Conservation (phyloP, 2,113 vertebrate genomes). For the Hystrix brachyura region DNA sequence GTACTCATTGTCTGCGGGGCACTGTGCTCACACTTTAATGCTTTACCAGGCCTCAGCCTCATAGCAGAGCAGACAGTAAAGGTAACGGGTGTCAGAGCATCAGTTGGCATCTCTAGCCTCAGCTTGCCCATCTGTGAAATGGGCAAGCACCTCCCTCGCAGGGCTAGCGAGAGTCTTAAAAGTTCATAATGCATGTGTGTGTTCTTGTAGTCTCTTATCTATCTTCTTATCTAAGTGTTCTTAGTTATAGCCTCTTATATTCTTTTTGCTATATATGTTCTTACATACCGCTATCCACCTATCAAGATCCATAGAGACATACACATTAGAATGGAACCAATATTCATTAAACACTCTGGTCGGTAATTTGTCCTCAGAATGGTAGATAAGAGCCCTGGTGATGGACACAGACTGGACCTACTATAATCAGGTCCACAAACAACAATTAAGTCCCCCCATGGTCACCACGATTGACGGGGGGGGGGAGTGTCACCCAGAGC, state of each 20-base stretch:
- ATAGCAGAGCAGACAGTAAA: not conserved
- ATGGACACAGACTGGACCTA: not conserved
- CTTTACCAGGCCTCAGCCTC: fast-evolving
- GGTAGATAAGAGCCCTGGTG: not conserved
- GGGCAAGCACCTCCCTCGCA: not conserved
- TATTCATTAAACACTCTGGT: not conserved
- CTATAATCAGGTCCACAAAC: not conserved
- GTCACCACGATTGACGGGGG: not conserved
- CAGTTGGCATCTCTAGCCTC: not conserved
- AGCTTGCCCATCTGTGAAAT: not conserved
- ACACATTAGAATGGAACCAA: not conserved
- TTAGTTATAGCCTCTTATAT: not conserved
- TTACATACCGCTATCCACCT: not conserved
- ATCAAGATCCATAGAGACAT: not conserved
- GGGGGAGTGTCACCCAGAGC: too few species aligned
- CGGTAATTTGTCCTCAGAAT: not conserved
- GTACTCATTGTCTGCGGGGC: fast-evolving
- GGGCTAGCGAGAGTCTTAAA: not conserved
- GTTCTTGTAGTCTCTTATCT: not conserved
- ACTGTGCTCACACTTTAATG: fast-evolving
- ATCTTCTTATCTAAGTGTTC: not conserved
- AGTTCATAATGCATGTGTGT: fast-evolving
- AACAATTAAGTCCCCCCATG: not conserved
- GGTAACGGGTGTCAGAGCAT: not conserved
- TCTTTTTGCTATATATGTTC: not conserved